Base-by-base conservation (phyloP, 2,797 vertebrate species). In the Argentina silus region DNA sequence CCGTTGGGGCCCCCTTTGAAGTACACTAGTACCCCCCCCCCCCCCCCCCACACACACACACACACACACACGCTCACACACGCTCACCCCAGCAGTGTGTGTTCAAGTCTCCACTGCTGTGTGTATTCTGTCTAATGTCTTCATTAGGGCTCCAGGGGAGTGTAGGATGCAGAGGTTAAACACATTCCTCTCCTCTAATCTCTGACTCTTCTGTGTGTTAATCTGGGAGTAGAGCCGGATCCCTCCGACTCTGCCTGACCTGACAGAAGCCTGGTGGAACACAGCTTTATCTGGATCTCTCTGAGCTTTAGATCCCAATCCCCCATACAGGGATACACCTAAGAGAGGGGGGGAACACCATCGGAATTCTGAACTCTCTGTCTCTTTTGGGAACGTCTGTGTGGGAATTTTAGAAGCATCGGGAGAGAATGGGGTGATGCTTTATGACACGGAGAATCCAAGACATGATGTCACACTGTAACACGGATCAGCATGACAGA, bases 121-220 rank as follows among this genome's bases (percentile, higher is more conserved):
- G 66, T 53, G 15, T 67, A 69, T 43, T 72, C 68, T 14, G 57
- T 67, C 69, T 69, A 64, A 72, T 61, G 78, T 68, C 73, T 82
- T 67, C 60, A 73, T 79, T 51, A 68, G 59, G 57, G 71, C 74
- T 73, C 71, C n/a, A 63, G 79, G 73, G 78, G 76, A 79, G 74
- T 3, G 15, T 14, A 15, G 61, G 15, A 44, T 63, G 27, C 27
- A 36, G 27, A 17, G 61, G 61, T 63, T 63, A 63, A 63, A 63
- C 42, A 57, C 67, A 57, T 43, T 57, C 53, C 42, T 69, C 53
- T 10, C 11, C 81, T 78, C 51, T 70, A 68, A 81, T 79, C 72
- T 73, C 44, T 77, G 55, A 57, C 65, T 79, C 78, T 23, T 61
- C 59, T 42, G 59, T 61, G 59, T 36, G 59, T 61, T 61, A 36